Evolutionary conservation across 2,888 invertebrate genomes (phyloP).

Genomic region (Lycia hirtaria): DNA sequence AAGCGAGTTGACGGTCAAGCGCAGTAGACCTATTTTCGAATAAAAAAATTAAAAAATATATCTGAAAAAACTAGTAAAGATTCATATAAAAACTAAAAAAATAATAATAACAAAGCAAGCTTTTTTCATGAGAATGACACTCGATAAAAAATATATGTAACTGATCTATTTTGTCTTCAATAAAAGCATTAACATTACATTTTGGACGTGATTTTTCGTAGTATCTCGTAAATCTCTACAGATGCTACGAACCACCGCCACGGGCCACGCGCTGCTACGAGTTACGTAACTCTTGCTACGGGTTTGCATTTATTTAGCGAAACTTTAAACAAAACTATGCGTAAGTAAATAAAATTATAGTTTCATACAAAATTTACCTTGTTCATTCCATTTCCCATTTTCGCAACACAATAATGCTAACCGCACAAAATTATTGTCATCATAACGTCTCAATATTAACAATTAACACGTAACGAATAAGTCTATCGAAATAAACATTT

Average conservation of each 20-base stretch:
- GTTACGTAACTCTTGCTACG: constrained; percentile 59
- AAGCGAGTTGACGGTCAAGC: too few species aligned
- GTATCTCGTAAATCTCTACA: constrained; percentile 19
- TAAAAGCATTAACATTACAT: neutral
- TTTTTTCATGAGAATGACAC: too few species aligned
- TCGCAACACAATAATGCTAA: constrained; percentile 54
- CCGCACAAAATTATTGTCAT: constrained; percentile 66
- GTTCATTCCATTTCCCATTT: constrained; percentile 96
- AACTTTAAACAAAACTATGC: constrained; percentile 28
- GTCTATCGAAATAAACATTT: constrained; percentile 56
- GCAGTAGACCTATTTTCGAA: too few species aligned
- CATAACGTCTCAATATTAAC: constrained; percentile 47
- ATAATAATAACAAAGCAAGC: too few species aligned
- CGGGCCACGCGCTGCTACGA: constrained; percentile 53
- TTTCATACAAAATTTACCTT: constrained; percentile 86
- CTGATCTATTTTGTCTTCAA: neutral
- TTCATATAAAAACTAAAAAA: too few species aligned
- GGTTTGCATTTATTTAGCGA: constrained; percentile 43
- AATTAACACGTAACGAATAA: constrained; percentile 59
- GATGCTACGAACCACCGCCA: constrained; percentile 48
- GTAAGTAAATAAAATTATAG: constrained; percentile 7
- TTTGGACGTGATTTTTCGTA: constrained; percentile 7
- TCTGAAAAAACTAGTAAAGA: too few species aligned
- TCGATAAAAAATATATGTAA: too few species aligned
- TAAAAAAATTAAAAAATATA: too few species aligned